Evolutionary conservation across 2,797 vertebrate genomes (phyloP).

Genomic region (Xenentodon cancila): DNA sequence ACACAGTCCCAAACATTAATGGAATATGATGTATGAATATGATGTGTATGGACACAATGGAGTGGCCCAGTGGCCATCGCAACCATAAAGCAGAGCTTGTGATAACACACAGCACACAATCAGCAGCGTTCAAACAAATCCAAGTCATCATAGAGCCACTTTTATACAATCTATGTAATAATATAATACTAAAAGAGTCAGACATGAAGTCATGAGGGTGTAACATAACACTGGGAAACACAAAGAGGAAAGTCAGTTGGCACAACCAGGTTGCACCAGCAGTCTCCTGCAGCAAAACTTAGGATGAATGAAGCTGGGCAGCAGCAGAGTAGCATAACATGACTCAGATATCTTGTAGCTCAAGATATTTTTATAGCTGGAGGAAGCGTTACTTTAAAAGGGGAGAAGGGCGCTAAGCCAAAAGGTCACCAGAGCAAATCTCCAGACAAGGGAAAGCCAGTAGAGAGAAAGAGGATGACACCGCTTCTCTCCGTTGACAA

Average conservation of each 20-base stretch:
- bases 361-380: constrained; percentile 24
- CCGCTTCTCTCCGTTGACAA: not conserved
- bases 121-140: no score
- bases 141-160: no score
- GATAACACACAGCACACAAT: no score
- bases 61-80: no score
- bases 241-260: constrained; percentile 2
- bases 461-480: constrained; percentile 4
- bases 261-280: constrained; percentile 24
- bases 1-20: no score
- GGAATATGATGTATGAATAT: no score
- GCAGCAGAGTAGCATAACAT: constrained; percentile 33
- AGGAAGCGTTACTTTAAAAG: constrained; percentile 11
- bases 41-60: no score
- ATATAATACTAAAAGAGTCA: no score
- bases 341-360: constrained; percentile 47
- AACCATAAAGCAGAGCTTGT: no score
- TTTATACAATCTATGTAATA: no score
- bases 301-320: constrained; percentile 36
- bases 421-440: constrained; percentile 26
- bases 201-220: not conserved
- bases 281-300: constrained; percentile 37
- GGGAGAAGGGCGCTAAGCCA: constrained; percentile 5
- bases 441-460: not conserved
- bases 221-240: not conserved